These are phyloP conservation scores for Macrosoma leucophasiata DNA, from an alignment of 2,888 invertebrate genomes.

Conservation along the genomic window DNA sequence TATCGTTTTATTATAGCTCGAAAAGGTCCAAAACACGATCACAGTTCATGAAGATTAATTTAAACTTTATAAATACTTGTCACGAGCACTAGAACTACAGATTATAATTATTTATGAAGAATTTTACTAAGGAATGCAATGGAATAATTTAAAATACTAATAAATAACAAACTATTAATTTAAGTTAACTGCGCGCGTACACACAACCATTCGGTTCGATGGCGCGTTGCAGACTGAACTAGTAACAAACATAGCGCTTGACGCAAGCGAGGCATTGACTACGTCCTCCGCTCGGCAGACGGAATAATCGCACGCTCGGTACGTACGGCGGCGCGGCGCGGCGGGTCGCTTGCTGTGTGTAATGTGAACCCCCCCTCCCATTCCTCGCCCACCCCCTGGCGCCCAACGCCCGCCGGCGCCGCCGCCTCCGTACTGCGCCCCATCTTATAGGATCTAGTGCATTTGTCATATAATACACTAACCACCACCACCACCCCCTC, in stretches of 20 bases:
- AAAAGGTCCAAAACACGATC: conserved; percentile 57
- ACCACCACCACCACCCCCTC: too few relatives aligned
- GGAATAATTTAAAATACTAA: conserved; percentile 32
- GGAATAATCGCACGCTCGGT: conserved; percentile 58
- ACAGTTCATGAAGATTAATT: conserved; percentile 56
- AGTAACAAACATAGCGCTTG: conserved; percentile 35
- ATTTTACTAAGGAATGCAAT: conserved; percentile 46
- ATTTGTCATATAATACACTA: too few relatives aligned
- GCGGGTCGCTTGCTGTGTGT: conserved; percentile 30
- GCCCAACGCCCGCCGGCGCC: conserved; percentile 27
- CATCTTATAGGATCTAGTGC: conserved; percentile 20
- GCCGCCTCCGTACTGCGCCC: conserved; percentile 22
- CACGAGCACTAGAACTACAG: conserved; percentile 23
- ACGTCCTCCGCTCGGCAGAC: conserved; percentile 60
- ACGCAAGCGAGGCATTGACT: conserved; percentile 55
- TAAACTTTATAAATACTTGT: conserved; percentile 29
- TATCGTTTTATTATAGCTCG: conserved; percentile 56
- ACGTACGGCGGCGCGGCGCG: conserved; percentile 34
- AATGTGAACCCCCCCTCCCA: conserved; percentile 32
- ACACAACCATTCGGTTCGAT: conserved; percentile 47
- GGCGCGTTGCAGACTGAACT: conserved; percentile 62
- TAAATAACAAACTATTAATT: conserved; percentile 38
- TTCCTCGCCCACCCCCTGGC: conserved; percentile 17
- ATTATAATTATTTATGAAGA: conserved; percentile 27
- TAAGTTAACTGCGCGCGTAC: conserved; percentile 33